Conservation (phyloP, 2,113 vertebrate genomes). For the Pluvianellus socialis region DNA sequence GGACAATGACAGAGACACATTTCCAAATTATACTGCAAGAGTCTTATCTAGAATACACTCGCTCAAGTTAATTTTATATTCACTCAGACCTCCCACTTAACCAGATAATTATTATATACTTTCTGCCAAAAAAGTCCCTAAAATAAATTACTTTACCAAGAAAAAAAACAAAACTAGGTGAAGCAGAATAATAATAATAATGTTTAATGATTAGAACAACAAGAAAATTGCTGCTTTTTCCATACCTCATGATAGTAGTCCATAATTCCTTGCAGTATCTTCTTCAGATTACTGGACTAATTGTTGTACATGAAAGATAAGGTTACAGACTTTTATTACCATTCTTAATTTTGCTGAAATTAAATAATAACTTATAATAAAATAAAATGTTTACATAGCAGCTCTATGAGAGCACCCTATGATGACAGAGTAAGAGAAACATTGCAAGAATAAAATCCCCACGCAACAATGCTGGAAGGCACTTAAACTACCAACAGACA, state of each 20-base stretch:
- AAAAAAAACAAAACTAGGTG: neutral
- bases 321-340: neutral
- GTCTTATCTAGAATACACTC: neutral
- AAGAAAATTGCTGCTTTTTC: neutral
- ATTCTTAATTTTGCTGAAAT: neutral
- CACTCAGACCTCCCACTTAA: neutral
- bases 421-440: neutral
- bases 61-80: neutral
- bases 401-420: neutral
- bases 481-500: neutral
- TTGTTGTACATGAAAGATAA: constrained; percentile 31
- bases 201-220: neutral
- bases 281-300: constrained; percentile 97
- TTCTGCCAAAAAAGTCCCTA: neutral
- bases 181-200: neutral
- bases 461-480: neutral
- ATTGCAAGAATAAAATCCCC: neutral
- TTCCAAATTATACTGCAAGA: neutral
- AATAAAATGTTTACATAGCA: neutral
- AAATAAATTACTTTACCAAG: neutral
- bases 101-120: neutral
- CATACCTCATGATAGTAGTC: constrained; percentile 96
- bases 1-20: neutral
- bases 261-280: constrained; percentile 93
- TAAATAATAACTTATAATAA: neutral